Evolutionary conservation across 2,888 invertebrate genomes (phyloP), one percentile per base, ranked within the genome.

Genomic region (Ceratothoa steindachneri): DNA sequence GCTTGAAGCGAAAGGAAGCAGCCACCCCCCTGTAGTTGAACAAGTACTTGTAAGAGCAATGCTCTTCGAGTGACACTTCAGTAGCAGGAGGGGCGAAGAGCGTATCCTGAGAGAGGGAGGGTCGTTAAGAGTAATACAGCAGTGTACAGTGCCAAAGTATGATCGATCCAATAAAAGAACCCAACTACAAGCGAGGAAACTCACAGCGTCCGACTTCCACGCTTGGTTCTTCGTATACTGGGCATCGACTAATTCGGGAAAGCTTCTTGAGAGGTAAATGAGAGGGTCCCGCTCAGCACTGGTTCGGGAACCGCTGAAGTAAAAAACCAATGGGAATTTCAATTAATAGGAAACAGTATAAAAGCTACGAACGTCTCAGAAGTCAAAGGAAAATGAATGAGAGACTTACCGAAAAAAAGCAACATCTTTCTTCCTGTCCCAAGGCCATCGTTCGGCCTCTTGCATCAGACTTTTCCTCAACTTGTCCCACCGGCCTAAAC

Each of bases 181-280:
- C n/a, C n/a, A n/a, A n/a, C n/a, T n/a, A n/a, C n/a, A n/a, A n/a
- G n/a, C n/a, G n/a, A n/a, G n/a, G n/a, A n/a, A 64, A 81, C 82
- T 83, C 86, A 91, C 93, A 82, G 88, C 89, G 80, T 92, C 90
- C 3, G 96, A 96, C 85, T 93, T 97, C 97, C 97, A 98, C 0
- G 97, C 97, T 86, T 98, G 98, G 85, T 98, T 98, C 85, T 96
- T 97, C 0, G 97, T 98, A 83, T 97, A 98, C 80, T 91, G 89
- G 0, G 97, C 97, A 86, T 97, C 93, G 0, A 93, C 91, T 24
- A 97, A 85, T 1, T 91, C 87, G 1, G 80, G 81, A 41, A 83
- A 80, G 30, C 81, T 81, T 64, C 86, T 80, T 2, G 86, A 87
- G n/a, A 97, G 85, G 69, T 93, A 85, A 80, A 98, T 87, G 30